phyloP scores from a whole-genome alignment of 1,140 invertebrate genomes.

The Wasmannia auropunctata region DNA sequence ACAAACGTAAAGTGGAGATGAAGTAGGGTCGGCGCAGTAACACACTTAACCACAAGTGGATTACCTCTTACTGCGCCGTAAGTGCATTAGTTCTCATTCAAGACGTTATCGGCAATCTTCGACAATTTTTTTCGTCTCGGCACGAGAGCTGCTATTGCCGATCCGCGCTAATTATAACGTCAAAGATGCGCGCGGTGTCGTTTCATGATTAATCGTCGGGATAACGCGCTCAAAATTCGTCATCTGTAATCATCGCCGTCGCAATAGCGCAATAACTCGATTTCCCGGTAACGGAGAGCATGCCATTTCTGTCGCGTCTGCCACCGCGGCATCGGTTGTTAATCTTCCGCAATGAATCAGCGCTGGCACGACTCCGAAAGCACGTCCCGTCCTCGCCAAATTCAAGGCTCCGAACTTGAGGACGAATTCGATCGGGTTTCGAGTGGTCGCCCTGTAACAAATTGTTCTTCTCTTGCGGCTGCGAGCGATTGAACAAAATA shows the following conservation, averaged over 20 bases:
- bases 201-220: background rate
- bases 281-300: conserved; percentile 24
- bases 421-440: conserved; percentile 34
- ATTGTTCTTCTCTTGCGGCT: background rate
- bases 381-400: conserved; percentile 46
- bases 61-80: conserved; percentile 43
- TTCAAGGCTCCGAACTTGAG: conserved; percentile 70
- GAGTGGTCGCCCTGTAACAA: background rate
- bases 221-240: conserved; percentile 9
- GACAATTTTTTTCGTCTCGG: conserved; percentile 7
- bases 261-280: conserved; percentile 28
- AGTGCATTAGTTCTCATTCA: conserved; percentile 40
- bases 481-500: background rate
- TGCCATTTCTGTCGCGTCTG: conserved; percentile 47
- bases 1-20: conserved; percentile 25
- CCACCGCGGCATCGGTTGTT: conserved; percentile 44
- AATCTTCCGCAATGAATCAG: conserved; percentile 64
- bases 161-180: conserved; percentile 18
- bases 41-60: conserved; percentile 45
- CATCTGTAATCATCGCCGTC: background rate
- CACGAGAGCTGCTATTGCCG: background rate
- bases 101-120: conserved; percentile 38
- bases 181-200: background rate
- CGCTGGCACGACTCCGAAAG: conserved; percentile 63
- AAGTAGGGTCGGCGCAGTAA: conserved; percentile 37